Evolutionary conservation across 92 coral and sea anemone species (phyloP).

Genomic region (Bergia sp.): DNA sequence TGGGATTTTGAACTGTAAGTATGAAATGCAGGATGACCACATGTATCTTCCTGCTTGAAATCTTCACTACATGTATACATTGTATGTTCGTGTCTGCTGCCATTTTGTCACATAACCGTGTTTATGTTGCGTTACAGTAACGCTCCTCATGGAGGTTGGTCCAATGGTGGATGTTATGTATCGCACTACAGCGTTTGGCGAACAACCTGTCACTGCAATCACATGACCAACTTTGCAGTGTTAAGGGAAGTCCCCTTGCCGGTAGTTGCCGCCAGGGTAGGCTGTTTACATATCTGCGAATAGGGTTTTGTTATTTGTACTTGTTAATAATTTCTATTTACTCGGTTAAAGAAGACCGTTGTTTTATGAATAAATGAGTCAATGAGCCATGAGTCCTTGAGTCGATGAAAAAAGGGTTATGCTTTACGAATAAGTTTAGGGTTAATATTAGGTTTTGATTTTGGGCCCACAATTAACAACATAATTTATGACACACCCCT

Average conservation of each 20-base stretch:
- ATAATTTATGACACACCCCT: no score
- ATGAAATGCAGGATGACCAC: neutral
- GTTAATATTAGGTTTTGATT: neutral
- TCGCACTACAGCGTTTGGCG: slow-evolving; percentile 66
- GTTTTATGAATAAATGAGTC: no score
- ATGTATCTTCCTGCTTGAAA: no score
- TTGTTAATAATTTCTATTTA: no score
- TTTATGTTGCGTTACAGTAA: slow-evolving; percentile 54
- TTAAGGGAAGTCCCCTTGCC: slow-evolving; percentile 62
- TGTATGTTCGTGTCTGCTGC: no score
- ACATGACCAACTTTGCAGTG: slow-evolving; percentile 91
- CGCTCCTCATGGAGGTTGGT: slow-evolving; percentile 87
- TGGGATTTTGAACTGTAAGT: slow-evolving; percentile 91
- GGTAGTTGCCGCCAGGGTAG: neutral
- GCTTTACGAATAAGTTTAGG: no score
- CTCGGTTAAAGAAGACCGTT: no score
- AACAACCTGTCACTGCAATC: slow-evolving; percentile 83
- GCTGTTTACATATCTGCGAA: neutral
- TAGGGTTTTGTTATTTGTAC: no score
- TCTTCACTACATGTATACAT: no score
- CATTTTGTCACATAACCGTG: neutral
- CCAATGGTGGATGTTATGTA: slow-evolving; percentile 73
- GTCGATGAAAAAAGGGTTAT: no score
- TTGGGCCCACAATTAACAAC: no score
- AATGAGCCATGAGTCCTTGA: no score